These are phyloP conservation scores for Phalanger gymnotis DNA, from an alignment of 2,797 vertebrate genomes.

Conservation along the genomic window DNA sequence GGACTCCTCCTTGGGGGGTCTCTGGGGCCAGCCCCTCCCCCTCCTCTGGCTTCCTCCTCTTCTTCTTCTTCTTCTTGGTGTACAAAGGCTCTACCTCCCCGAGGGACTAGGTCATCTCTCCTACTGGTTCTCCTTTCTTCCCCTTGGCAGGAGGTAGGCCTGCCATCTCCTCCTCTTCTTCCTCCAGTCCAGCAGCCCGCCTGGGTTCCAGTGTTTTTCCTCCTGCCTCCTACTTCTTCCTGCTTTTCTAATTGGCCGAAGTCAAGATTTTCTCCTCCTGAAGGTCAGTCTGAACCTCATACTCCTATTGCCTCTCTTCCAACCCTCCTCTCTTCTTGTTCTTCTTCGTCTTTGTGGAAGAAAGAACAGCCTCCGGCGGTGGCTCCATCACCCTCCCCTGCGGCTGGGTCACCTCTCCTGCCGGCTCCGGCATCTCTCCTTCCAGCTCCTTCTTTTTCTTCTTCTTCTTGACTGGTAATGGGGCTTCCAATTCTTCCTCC, in stretches of 20 bases:
- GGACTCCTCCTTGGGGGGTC: neutral
- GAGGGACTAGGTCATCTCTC: neutral
- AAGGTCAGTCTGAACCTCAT: neutral
- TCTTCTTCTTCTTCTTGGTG: slow-evolving; percentile 63
- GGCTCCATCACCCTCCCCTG: neutral
- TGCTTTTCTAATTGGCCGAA: slow-evolving; percentile 69
- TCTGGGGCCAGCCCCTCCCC: neutral
- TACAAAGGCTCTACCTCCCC: rapidly evolving
- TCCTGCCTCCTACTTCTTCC: slow-evolving; percentile 79
- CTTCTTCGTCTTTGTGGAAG: slow-evolving; percentile 39
- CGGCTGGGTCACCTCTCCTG: too few relatives aligned
- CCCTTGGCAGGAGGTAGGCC: slow-evolving; percentile 63
- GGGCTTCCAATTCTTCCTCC: rapidly evolving
- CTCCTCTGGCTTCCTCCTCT: slow-evolving; percentile 62
- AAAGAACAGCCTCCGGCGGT: neutral
- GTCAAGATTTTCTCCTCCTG: neutral
- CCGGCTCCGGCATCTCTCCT: neutral
- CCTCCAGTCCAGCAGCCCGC: neutral
- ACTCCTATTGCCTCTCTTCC: neutral
- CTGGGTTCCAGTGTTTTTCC: neutral
- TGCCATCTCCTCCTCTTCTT: slow-evolving; percentile 63
- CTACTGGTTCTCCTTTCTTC: slow-evolving; percentile 69
- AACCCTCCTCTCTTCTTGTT: slow-evolving; percentile 65
- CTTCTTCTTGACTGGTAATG: neutral
- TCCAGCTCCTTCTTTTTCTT: neutral